phyloP scores from a whole-genome alignment of 1,140 invertebrate species.

The Ceratina australensis region DNA sequence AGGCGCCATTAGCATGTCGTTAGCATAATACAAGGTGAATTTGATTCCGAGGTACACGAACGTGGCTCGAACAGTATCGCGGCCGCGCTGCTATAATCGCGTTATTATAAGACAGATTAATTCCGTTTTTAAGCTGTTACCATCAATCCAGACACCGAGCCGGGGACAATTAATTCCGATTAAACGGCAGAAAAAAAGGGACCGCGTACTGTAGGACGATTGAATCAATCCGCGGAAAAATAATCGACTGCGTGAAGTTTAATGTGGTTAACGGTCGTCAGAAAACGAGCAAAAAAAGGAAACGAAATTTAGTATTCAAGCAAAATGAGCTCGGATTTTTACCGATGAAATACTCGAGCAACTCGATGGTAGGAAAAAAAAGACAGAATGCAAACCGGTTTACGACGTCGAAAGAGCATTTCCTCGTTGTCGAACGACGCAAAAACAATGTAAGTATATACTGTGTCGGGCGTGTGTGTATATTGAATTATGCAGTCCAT shows the following conservation, averaged over 20 bases:
- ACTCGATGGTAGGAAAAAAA: background rate
- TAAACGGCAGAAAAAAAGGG: background rate
- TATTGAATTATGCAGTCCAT: too few species aligned
- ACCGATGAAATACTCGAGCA: conserved; percentile 1
- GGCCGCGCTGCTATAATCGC: conserved; percentile 23
- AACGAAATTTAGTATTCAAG: background rate
- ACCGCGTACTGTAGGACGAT: background rate
- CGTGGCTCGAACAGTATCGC: conserved; percentile 35
- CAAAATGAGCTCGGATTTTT: background rate
- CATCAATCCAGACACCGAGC: background rate
- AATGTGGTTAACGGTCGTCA: background rate
- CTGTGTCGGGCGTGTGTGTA: too few species aligned
- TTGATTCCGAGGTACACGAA: conserved; percentile 47
- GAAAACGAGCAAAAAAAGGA: too few species aligned
- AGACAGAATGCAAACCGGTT: conserved; percentile 27
- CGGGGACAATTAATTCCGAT: background rate
- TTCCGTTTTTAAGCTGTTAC: conserved; percentile 15
- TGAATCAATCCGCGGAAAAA: background rate
- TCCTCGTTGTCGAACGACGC: conserved; percentile 17
- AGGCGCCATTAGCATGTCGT: conserved; percentile 46
- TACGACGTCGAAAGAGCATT: conserved; percentile 19
- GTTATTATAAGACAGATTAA: conserved; percentile 47
- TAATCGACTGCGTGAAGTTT: background rate
- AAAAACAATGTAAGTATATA: conserved; percentile 8
- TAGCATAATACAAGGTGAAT: conserved; percentile 51